Percentiles rank a stretch among this genome's conserved stretches.
Evolutionary conservation across 1,140 invertebrate genomes (phyloP).

Genomic region (Steinernema feltiae): DNA sequence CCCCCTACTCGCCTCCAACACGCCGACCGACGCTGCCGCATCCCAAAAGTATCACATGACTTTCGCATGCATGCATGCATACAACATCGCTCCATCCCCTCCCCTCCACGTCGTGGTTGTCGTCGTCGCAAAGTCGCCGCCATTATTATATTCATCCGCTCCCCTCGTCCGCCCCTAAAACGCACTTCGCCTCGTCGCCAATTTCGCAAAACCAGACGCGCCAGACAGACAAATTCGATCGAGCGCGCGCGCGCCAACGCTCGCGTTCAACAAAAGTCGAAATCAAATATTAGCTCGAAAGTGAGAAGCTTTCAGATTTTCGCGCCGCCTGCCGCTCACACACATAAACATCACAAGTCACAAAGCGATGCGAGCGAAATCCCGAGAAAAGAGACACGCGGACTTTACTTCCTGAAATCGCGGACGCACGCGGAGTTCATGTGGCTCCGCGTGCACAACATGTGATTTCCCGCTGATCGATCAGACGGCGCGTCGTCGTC

Average conservation of each 20-base stretch:
- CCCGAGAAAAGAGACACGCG: no score
- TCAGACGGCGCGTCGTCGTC: background rate
- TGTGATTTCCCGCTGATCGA: constrained; percentile 13
- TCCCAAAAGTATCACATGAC: constrained; percentile 9
- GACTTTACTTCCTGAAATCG: no score
- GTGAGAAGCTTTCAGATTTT: no score
- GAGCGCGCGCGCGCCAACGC: background rate
- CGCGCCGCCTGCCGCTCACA: background rate
- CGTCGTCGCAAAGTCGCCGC: background rate
- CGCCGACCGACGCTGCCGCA: no score
- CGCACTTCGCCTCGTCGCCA: background rate
- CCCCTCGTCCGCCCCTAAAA: background rate
- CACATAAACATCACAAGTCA: background rate
- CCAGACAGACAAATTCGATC: background rate
- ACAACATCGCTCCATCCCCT: background rate
- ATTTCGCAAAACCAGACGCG: constrained; percentile 7
- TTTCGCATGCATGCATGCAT: background rate
- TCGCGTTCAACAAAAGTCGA: background rate
- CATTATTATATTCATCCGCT: background rate
- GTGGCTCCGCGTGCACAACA: background rate
- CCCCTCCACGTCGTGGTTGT: background rate
- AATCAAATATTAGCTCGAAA: background rate
- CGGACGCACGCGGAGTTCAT: background rate
- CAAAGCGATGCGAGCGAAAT: no score
- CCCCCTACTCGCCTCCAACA: no score